Evolutionary conservation across 1,140 invertebrate genomes (phyloP).

Genomic region (Polypedilum pembai): DNA sequence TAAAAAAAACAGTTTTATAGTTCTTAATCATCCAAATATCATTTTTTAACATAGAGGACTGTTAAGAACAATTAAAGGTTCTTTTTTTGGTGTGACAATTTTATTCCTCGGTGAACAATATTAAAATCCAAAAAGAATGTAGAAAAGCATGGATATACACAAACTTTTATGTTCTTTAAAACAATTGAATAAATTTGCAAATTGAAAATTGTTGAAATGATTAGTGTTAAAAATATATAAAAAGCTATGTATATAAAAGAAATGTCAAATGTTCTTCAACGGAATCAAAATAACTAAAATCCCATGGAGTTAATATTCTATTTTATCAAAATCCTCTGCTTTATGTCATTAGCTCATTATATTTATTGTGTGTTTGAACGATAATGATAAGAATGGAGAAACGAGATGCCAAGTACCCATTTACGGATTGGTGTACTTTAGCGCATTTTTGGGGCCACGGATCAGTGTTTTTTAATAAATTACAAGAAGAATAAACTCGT

Average conservation of each 20-base stretch:
- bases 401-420: too few relatives aligned
- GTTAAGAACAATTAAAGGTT: background rate
- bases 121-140: constrained; percentile 36
- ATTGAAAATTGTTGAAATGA: constrained; percentile 40
- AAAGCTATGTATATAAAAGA: constrained; percentile 43
- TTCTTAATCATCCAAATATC: constrained; percentile 48
- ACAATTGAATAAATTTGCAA: constrained; percentile 41
- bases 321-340: constrained; percentile 55
- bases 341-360: constrained; percentile 46
- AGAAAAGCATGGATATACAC: constrained; percentile 31
- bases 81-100: constrained; percentile 7
- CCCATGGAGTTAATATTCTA: constrained; percentile 49
- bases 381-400: background rate
- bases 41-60: constrained; percentile 48
- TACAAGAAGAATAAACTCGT: background rate
- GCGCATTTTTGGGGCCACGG: too few relatives aligned
- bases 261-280: constrained; percentile 47
- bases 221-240: constrained; percentile 43
- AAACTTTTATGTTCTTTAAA: constrained; percentile 36
- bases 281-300: constrained; percentile 50
- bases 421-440: too few relatives aligned
- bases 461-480: background rate
- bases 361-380: background rate
- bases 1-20: constrained; percentile 54
- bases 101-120: constrained; percentile 43